Evolutionary conservation across 2,113 vertebrate species (phyloP).

Genomic region (Tautogolabrus adspersus): DNA sequence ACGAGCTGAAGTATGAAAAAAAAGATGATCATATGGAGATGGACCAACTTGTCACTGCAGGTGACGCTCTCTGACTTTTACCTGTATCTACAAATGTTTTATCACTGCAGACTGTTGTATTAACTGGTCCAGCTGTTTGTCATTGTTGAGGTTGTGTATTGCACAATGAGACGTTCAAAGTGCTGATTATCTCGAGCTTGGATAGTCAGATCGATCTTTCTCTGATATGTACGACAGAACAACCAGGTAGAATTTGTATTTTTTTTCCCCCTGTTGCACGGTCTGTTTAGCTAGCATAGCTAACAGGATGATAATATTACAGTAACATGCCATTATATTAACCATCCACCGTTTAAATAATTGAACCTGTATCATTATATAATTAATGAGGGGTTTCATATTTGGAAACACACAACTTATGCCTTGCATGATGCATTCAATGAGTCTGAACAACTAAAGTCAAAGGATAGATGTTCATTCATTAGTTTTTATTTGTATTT

Average conservation of each 20-base stretch:
- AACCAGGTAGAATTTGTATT: not conserved
- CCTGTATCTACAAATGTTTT: not conserved
- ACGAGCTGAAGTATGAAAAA: conserved; percentile 28
- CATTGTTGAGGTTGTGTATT: not conserved
- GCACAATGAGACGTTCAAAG: not conserved
- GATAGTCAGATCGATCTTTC: not conserved
- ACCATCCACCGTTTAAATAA: conserved; percentile 25
- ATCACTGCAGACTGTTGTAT: not conserved
- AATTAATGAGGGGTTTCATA: conserved; percentile 43
- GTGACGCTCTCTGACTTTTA: conserved; percentile 13
- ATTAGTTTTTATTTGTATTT: too few relatives aligned
- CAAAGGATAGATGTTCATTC: too few relatives aligned
- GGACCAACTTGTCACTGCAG: conserved; percentile 29
- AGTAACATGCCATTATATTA: not conserved
- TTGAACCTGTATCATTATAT: conserved; percentile 27
- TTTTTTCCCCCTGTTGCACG: not conserved
- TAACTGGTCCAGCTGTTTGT: not conserved
- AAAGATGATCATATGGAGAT: conserved; percentile 1
- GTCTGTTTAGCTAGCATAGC: not conserved
- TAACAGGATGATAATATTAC: not conserved
- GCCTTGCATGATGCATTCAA: not conserved
- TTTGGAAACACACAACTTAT: not conserved
- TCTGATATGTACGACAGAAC: not conserved
- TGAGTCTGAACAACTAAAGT: too few relatives aligned
- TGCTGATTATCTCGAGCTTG: not conserved